A percentile compares a stretch with the other conserved stretches of the same genome.
Conservation (phyloP, 2,888 invertebrate species). For the Dicranocentrus wangi region DNA sequence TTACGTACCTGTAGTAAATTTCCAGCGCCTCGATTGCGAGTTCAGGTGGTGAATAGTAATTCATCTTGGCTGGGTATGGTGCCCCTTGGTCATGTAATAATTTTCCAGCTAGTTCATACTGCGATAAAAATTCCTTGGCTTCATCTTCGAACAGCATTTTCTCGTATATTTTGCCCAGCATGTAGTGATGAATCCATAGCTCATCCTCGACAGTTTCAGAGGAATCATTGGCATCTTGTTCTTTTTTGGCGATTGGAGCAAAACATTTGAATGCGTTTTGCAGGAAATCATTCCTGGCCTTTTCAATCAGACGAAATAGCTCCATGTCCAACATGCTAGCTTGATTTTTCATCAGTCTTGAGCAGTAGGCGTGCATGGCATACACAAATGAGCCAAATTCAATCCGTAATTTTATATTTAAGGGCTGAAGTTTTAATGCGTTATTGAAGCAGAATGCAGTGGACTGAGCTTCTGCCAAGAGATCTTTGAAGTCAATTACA, state of each 20-base stretch:
- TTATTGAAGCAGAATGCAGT: conserved; percentile 87
- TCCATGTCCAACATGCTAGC: conserved; percentile 76
- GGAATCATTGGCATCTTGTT: conserved; percentile 77
- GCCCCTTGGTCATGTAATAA: conserved; percentile 87
- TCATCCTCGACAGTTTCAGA: conserved; percentile 81
- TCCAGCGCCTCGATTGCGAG: conserved; percentile 92
- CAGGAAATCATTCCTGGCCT: conserved; percentile 86
- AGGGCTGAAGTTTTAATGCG: conserved; percentile 84
- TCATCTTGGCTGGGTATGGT: conserved; percentile 89
- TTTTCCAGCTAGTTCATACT: conserved; percentile 85
- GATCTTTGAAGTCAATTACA: conserved; percentile 73
- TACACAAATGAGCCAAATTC: conserved; percentile 94
- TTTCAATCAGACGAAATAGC: conserved; percentile 80
- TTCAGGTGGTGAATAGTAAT: conserved; percentile 87
- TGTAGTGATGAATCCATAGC: conserved; percentile 93
- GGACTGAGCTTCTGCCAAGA: conserved; percentile 80
- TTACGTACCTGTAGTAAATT: conserved; percentile 74
- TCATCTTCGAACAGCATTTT: conserved; percentile 82
- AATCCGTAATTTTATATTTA: conserved; percentile 87
- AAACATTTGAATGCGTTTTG: conserved; percentile 87
- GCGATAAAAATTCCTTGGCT: conserved; percentile 83
- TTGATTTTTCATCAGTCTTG: conserved; percentile 83
- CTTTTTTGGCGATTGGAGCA: conserved; percentile 74
- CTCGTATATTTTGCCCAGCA: conserved; percentile 96
- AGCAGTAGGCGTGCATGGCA: conserved; percentile 91